Evolutionary conservation across 2,113 vertebrate genomes (phyloP), one percentile per base, ranked within the genome.

Genomic region (Brachyistius frenatus): DNA sequence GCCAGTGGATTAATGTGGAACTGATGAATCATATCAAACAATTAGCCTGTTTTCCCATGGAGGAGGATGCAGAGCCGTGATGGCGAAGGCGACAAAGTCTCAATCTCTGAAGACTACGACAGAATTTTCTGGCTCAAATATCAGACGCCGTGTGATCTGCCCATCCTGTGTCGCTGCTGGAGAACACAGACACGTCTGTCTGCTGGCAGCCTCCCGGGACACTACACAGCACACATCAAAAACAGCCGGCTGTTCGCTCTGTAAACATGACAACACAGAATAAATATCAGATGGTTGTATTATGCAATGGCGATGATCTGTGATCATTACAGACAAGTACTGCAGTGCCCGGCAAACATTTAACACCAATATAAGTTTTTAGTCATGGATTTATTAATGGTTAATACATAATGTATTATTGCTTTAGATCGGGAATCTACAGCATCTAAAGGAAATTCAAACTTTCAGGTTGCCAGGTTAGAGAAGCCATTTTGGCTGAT

Each of bases 81-180:
- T 33, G 77, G 62, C 54, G n/a, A 47, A 66, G n/a, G 62, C 8
- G 35, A 66, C 70, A 50, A 52, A 76, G 37, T 71, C 80, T 78
- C 23, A 0, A 0, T 70, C 70, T 65, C 53, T 0, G n/a, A 72
- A 76, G 80, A 76, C 65, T 15, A 69, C 75, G 54, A 78, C 35
- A 58, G 60, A 39, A 5, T 66, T 73, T 67, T 66, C 73, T 89
- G 86, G 80, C 78, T 58, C 15, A 16, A 8, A 46, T 64, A 76
- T 83, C 83, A 89, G 89, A 80, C 66, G 7, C 23, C 3, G 52
- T 88, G 79, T 75, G 85, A 86, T 85, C 80, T 80, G 66, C 83
- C 86, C 75, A 63, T 87, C 85, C 81, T 75, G 72, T 53, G 11
- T 69, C 0, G 4, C 57, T 70, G 73, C 74, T 60, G 1, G 36